phyloP scores from a whole-genome alignment of 2,888 invertebrate species.

The Phaedon cochleariae region DNA sequence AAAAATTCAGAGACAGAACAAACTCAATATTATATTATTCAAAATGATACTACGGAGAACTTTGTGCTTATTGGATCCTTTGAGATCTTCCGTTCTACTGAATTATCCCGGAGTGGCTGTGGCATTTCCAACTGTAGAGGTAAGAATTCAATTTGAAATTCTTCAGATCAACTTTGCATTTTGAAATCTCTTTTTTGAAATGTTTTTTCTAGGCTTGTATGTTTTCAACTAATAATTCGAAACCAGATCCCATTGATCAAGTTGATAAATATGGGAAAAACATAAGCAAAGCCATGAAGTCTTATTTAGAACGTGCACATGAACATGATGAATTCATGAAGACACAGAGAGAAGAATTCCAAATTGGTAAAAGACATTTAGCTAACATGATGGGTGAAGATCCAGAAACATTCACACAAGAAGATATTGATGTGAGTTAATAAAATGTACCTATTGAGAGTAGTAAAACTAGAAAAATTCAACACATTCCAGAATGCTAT shows the following conservation, averaged over 20 bases:
- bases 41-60: neutral
- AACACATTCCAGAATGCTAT: constrained; percentile 76
- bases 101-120: neutral
- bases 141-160: neutral
- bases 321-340: constrained; percentile 87
- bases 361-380: constrained; percentile 92
- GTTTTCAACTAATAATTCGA: constrained; percentile 9
- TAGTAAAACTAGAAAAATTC: neutral
- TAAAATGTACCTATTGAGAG: too few species aligned
- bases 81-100: neutral
- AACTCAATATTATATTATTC: neutral
- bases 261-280: constrained; percentile 63
- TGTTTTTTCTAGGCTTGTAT: neutral
- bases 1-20: too few species aligned
- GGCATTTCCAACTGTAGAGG: neutral
- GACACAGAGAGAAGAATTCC: constrained; percentile 79
- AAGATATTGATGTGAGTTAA: constrained; percentile 79
- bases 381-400: constrained; percentile 99
- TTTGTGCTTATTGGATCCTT: neutral
- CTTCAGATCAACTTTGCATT: neutral
- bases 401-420: constrained; percentile 86
- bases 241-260: constrained; percentile 6
- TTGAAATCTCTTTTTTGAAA: too few species aligned
- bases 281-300: constrained; percentile 88
- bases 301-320: constrained; percentile 83